phyloP scores from a whole-genome alignment of 2,888 invertebrate genomes.

The Mechanitis mazaeus region DNA sequence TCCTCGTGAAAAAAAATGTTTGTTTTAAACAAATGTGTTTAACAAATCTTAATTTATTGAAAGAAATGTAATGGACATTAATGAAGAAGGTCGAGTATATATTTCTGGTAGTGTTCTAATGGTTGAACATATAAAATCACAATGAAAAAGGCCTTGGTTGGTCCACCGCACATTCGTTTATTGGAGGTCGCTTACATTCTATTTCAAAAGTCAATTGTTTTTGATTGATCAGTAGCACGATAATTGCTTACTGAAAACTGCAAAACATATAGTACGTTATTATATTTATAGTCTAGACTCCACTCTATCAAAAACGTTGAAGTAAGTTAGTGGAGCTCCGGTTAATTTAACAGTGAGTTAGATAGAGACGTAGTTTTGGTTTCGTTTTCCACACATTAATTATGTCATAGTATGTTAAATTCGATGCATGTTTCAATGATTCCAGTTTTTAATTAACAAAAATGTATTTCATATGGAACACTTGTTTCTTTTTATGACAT shows the following conservation, averaged over 20 bases:
- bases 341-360: not conserved
- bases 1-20: too few relatives aligned
- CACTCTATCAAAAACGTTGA: too few relatives aligned
- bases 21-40: not conserved
- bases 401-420: not conserved
- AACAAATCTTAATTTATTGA: not conserved
- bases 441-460: too few relatives aligned
- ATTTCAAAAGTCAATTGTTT: slow-evolving; percentile 47
- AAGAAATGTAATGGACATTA: not conserved
- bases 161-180: slow-evolving; percentile 40
- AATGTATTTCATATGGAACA: too few relatives aligned
- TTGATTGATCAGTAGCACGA: slow-evolving; percentile 37
- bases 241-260: slow-evolving; percentile 11
- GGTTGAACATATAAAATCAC: slow-evolving; percentile 30
- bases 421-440: too few relatives aligned
- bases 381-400: slow-evolving; percentile 1
- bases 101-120: slow-evolving; percentile 28
- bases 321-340: too few relatives aligned
- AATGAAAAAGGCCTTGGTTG: slow-evolving; percentile 40
- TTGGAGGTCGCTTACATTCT: slow-evolving; percentile 46
- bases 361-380: not conserved
- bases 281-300: too few relatives aligned
- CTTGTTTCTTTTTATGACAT: too few relatives aligned
- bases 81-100: not conserved
- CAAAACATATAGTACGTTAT: not conserved